These are phyloP conservation scores for Bombus confusus DNA, from an alignment of 1,140 invertebrate genomes.

Conservation along the genomic window DNA sequence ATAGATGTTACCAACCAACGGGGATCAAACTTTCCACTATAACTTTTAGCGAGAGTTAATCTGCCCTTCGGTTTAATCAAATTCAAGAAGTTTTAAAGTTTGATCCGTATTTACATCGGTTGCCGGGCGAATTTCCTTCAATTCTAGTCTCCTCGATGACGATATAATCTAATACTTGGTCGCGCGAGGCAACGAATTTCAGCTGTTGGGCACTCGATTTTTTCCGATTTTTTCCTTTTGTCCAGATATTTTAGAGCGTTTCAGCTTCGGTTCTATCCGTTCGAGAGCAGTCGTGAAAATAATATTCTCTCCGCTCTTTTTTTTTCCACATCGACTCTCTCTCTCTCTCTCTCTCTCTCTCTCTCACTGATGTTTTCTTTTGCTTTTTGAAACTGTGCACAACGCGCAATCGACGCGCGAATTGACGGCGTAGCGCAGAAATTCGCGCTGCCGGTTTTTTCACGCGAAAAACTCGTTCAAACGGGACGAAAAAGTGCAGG, in stretches of 20 bases:
- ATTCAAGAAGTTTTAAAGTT: conserved; percentile 12
- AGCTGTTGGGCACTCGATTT: not conserved
- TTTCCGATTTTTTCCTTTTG: not conserved
- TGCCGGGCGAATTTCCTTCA: not conserved
- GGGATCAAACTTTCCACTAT: conserved; percentile 23
- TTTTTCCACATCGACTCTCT: too few species aligned
- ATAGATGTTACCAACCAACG: not conserved
- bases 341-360: too few species aligned
- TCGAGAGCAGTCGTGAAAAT: conserved; percentile 2
- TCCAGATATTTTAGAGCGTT: not conserved
- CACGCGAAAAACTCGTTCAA: not conserved
- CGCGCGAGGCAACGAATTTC: not conserved
- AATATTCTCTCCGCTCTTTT: not conserved
- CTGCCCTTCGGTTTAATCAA: not conserved
- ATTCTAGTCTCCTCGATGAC: not conserved
- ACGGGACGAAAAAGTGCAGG: not conserved
- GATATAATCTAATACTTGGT: conserved; percentile 2
- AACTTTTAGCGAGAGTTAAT: conserved; percentile 16
- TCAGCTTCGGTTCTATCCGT: not conserved
- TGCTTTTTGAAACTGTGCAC: not conserved
- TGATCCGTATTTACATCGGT: conserved; percentile 28
- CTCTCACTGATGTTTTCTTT: not conserved
- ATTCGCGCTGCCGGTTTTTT: not conserved
- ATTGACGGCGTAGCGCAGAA: not conserved
- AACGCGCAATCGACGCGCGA: conserved; percentile 3